Base-by-base conservation (phyloP, 1,140 invertebrate species). In the Drosophila kurseongensis region DNA sequence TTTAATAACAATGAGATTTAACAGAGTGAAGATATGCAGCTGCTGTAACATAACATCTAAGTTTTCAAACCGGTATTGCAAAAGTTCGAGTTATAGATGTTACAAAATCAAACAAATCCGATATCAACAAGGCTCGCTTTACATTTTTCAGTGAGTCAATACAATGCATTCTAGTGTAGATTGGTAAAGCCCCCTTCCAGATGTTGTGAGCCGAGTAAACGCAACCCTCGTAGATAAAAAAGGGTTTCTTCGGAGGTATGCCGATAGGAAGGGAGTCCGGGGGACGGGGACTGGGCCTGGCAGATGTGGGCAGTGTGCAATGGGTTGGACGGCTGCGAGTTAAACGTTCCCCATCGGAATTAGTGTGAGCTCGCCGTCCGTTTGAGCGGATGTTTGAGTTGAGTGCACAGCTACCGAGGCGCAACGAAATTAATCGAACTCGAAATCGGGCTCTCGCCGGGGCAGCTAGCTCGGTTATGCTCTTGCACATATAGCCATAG, bases 381-480 rank as follows among this genome's bases (percentile, higher is more conserved):
- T 71, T 71, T 63, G 74, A 83, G 83, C 83, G 83, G 83, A 86
- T 86, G 83, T 86, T 80, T 88, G 60, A 88, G 84, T 88, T 83
- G 84, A 89, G 84, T 88, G 83, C 80, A 76, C 83, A 88, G 83
- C 77, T 83, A 88, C 83, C 84, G 83, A 88, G 84, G 84, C 83
- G 83, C 84, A 89, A 83, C 83, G 79, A 83, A 88, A 80, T 88
- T 88, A 88, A 88, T 88, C 84, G 83, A 88, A 88, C 84, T 71
- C 67, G 40, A 56, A 60, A 41, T 73, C 44, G 50, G 38, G 47
- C 36, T 68, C 38, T 54, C n/a, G 52, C 51, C 29, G 42, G n/a
- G 57, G 48, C 69, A 52, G 41, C 38, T 38, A 51, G 38, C 13
- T 35, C 65, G 71, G 80, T 80, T 84, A 72, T 86, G 69, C 78